Evolutionary conservation across 2,797 vertebrate species (phyloP), one percentile per base, ranked within the genome.

Genomic region (Danio tinwini): DNA sequence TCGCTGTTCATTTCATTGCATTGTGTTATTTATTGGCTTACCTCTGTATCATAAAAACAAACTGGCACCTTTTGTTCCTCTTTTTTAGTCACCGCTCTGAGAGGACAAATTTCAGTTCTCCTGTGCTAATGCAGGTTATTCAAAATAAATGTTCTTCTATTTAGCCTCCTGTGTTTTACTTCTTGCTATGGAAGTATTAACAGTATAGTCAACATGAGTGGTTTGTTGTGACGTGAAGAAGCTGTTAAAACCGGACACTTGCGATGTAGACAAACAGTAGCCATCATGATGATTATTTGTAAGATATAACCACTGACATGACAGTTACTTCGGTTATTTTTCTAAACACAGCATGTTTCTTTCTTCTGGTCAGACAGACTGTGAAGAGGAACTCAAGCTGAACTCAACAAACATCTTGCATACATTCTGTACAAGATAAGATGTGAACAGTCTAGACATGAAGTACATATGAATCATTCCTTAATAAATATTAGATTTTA

Each of bases 21-120:
- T 3, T 7, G 16, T 12, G 3, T 45, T 2, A 69, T 69, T 77
- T 59, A 77, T 56, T 16, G 44, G 11, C 2, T 8, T 59, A 29
- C 64, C 42, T 59, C 12, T 47, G n/a, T n/a, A 47, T 47, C 37
- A 40, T 78, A 71, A 70, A 70, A 52, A 59, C 16, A 53, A 29
- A 50, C 4, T 44, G 52, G 9, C n/a, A 68, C 59, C 0, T 69
- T 50, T 68, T 61, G 44, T 78, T 70, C 65, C 65, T 19, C 45
- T 29, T 78, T 55, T 59, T 69, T 21, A 40, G 29, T 3, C 29
- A 29, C 29, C 3, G 29, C 29, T 29, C 29, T 29, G 29, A 29
- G 29, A 29, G 29, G 44, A 13, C 11, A 50, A 7, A 47, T 21
- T 69, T 12, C 39, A 58, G 50, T 21, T 13, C 42, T 14, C 37